These are phyloP conservation scores for Perizoma flavofasciatum DNA, from an alignment of 2,888 invertebrate genomes.

Conservation along the genomic window DNA sequence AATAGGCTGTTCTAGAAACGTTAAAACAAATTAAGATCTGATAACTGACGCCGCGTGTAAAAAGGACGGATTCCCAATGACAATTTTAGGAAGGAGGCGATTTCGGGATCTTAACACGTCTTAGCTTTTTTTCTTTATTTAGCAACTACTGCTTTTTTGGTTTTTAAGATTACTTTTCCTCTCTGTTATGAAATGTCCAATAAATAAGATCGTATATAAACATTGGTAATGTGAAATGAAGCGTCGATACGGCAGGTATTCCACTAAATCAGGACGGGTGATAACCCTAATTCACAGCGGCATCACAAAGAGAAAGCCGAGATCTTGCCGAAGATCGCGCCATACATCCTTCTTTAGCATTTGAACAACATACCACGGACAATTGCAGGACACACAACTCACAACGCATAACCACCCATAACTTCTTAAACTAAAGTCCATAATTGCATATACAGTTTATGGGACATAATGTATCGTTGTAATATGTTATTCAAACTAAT, in stretches of 20 bases:
- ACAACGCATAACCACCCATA: constrained; percentile 29
- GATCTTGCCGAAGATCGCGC: constrained; percentile 42
- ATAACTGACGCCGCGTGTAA: no score
- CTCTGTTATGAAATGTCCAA: no score
- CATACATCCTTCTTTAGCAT: constrained; percentile 37
- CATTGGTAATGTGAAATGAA: constrained; percentile 1
- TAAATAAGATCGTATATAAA: neutral
- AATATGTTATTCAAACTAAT: constrained; percentile 51
- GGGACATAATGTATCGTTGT: constrained; percentile 41
- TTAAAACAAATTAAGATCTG: no score
- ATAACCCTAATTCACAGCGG: constrained; percentile 40
- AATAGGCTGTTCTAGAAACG: no score
- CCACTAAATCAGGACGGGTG: constrained; percentile 28
- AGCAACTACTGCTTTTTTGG: no score
- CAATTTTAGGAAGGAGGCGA: no score
- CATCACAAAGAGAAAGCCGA: constrained; percentile 44
- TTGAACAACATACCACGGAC: constrained; percentile 31
- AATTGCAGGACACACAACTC: constrained; percentile 25
- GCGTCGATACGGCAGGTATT: constrained; percentile 5
- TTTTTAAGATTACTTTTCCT: no score
- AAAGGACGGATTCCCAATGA: no score
- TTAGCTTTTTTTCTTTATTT: no score
- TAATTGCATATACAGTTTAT: constrained; percentile 38
- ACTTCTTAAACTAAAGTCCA: constrained; percentile 24
- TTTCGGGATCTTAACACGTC: no score